Conservation (phyloP, 2,888 invertebrate species). For the Micropterix aruncella region DNA sequence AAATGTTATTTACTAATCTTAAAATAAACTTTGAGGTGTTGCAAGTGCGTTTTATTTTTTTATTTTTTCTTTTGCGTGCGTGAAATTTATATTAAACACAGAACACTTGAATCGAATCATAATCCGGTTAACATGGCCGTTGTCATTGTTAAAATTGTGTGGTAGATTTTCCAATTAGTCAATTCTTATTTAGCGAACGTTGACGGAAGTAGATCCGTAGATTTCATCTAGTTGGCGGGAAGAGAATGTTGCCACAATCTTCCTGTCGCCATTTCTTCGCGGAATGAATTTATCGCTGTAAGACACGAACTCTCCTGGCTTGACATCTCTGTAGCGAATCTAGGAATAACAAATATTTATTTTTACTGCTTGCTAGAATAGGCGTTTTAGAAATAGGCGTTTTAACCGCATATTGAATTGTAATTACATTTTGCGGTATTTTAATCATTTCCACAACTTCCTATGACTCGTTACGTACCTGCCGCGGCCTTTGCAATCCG, state of each 20-base stretch:
- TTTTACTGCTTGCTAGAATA: no score
- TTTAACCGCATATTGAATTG: neutral
- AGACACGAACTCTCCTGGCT: constrained; percentile 45
- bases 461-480: no score
- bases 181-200: constrained; percentile 31
- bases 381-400: no score
- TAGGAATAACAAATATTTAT: constrained; percentile 13
- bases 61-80: no score
- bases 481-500: constrained; percentile 46
- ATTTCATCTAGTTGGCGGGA: constrained; percentile 51
- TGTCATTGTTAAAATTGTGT: no score
- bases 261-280: constrained; percentile 42
- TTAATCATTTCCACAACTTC: neutral
- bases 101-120: no score
- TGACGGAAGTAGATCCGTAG: constrained; percentile 40
- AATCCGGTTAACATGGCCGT: no score
- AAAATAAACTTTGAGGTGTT: no score
- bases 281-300: constrained; percentile 46
- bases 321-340: constrained; percentile 44
- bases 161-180: constrained; percentile 17
- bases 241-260: constrained; percentile 50
- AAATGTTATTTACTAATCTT: no score
- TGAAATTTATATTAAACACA: no score
- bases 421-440: neutral
- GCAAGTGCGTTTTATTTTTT: no score